Conservation (phyloP, 1,140 invertebrate species). For the Campoletis sonorensis region DNA sequence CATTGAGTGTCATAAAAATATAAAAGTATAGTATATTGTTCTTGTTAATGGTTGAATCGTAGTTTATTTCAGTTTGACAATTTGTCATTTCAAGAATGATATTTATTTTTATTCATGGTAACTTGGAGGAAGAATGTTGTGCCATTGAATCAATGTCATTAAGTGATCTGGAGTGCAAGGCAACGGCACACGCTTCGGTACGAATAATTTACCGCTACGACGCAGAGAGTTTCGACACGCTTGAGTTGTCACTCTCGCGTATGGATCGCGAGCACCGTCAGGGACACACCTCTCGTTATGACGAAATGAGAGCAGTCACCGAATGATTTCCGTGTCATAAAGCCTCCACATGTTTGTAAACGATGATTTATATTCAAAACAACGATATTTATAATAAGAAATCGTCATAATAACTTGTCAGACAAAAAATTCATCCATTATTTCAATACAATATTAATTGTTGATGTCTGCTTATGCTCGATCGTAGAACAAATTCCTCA, state of each 20-base stretch:
- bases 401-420: neutral
- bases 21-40: neutral
- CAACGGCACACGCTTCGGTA: neutral
- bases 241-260: slow-evolving; percentile 20
- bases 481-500: too few relatives aligned
- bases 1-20: too few relatives aligned
- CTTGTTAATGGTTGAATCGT: neutral
- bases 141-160: slow-evolving; percentile 15
- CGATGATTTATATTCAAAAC: neutral
- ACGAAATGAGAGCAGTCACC: neutral
- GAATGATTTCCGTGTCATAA: slow-evolving; percentile 33
- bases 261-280: slow-evolving; percentile 2
- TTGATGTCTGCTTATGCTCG: too few relatives aligned
- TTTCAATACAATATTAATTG: neutral
- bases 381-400: neutral
- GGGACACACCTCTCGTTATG: slow-evolving; percentile 34
- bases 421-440: neutral
- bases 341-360: neutral
- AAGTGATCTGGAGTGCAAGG: slow-evolving; percentile 25
- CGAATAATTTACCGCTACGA: slow-evolving; percentile 22
- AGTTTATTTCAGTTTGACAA: neutral
- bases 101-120: neutral
- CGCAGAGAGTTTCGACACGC: slow-evolving; percentile 9
- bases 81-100: neutral
- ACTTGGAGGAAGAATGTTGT: slow-evolving; percentile 6